A percentile compares a stretch with the other conserved stretches of the same genome.
These are phyloP conservation scores for Aphelenchoides bicaudatus DNA, from an alignment of 2,888 invertebrate species.

Conservation along the genomic window DNA sequence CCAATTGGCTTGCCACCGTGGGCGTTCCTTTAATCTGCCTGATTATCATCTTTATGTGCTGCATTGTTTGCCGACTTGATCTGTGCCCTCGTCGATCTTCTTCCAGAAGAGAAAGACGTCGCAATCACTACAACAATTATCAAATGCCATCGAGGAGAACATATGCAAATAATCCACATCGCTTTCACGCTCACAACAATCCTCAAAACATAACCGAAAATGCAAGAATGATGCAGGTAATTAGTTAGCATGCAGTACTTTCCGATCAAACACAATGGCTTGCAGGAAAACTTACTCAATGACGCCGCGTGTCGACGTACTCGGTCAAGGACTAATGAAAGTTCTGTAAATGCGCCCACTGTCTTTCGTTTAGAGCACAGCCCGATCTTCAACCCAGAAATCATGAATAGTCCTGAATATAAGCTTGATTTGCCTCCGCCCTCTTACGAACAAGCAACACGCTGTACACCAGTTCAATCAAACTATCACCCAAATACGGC, in stretches of 20 bases:
- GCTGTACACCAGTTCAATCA: too few species aligned
- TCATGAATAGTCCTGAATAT: constrained; percentile 12
- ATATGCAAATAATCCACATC: constrained; percentile 8
- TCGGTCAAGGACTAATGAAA: constrained; percentile 6
- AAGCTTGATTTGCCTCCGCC: constrained; percentile 32
- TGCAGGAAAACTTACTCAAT: constrained; percentile 25
- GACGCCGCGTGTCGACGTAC: constrained; percentile 15
- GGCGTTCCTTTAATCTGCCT: constrained; percentile 39
- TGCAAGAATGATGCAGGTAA: constrained; percentile 22
- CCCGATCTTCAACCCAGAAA: constrained; percentile 34
- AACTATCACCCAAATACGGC: too few species aligned
- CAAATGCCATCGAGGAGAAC: constrained; percentile 12
- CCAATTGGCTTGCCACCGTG: constrained; percentile 40
- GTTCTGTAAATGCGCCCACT: background rate
- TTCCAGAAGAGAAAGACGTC: constrained; percentile 11
- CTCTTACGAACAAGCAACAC: too few species aligned
- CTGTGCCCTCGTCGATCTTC: constrained; percentile 42
- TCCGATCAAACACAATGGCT: too few species aligned
- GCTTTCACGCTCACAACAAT: constrained; percentile 2
- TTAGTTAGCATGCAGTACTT: constrained; percentile 12
- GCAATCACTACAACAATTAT: background rate
- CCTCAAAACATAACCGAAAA: constrained; percentile 15
- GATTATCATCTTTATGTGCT: constrained; percentile 45
- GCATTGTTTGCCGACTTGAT: constrained; percentile 49
- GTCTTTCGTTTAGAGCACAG: constrained; percentile 31